Conservation (phyloP, 1,140 invertebrate species). For the Drosophila setifemur region DNA sequence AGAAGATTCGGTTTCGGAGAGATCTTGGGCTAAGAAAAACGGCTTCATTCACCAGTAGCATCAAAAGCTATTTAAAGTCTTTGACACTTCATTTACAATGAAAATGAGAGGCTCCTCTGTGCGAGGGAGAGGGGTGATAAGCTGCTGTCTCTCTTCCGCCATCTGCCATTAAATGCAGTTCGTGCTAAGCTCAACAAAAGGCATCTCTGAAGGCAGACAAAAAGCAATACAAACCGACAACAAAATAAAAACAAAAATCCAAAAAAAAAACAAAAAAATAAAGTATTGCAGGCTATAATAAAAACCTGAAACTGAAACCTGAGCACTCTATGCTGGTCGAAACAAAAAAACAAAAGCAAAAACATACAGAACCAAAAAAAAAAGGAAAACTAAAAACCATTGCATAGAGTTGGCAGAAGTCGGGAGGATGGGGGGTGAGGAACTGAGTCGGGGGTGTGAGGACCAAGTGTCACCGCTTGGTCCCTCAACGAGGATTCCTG, state of each 20-base stretch:
- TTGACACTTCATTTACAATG: conserved; percentile 81
- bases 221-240: conserved; percentile 48
- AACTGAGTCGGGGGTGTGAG: conserved; percentile 23
- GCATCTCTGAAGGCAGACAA: conserved; percentile 54
- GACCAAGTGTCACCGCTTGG: conserved; percentile 73
- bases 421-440: too few relatives aligned
- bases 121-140: background rate
- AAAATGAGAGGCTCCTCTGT: conserved; percentile 58
- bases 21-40: conserved; percentile 63
- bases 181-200: conserved; percentile 70
- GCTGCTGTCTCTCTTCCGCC: background rate
- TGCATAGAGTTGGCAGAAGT: too few relatives aligned
- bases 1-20: conserved; percentile 24
- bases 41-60: conserved; percentile 76
- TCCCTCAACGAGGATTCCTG: conserved; percentile 45
- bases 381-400: conserved; percentile 25
- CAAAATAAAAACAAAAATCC: conserved; percentile 20
- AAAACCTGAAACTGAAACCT: conserved; percentile 72
- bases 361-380: background rate
- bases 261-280: conserved; percentile 42
- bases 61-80: conserved; percentile 80
- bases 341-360: background rate
- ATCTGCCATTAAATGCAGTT: conserved; percentile 48
- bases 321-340: conserved; percentile 67
- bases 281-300: conserved; percentile 58